These are phyloP conservation scores for Latrodectus hesperus DNA, from an alignment of 2,888 invertebrate species.

Conservation along the genomic window DNA sequence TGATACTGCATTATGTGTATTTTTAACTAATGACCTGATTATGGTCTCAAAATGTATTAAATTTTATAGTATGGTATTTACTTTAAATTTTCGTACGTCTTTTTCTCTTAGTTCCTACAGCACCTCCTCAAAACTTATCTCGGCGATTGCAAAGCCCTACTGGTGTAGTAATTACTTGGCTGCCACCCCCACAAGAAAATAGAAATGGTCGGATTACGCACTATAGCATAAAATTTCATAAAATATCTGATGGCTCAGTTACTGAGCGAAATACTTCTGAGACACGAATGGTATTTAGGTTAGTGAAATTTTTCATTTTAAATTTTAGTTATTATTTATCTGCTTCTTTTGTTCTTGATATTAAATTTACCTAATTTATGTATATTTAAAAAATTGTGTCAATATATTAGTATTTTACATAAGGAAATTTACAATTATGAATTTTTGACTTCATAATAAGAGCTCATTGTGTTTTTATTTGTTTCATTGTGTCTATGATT, in stretches of 20 bases:
- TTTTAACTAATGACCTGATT: too few relatives aligned
- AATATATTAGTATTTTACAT: too few relatives aligned
- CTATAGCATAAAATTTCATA: slow-evolving; percentile 94
- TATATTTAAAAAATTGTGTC: too few relatives aligned
- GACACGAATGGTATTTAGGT: slow-evolving; percentile 71
- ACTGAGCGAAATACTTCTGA: slow-evolving; percentile 83
- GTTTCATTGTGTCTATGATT: background rate
- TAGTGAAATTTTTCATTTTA: background rate
- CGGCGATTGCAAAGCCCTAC: slow-evolving; percentile 91
- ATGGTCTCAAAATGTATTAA: too few relatives aligned
- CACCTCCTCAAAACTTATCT: slow-evolving; percentile 76
- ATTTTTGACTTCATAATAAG: too few relatives aligned
- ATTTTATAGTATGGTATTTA: background rate
- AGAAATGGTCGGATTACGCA: slow-evolving; percentile 95
- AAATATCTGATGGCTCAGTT: slow-evolving; percentile 83
- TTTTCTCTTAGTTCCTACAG: slow-evolving; percentile 74
- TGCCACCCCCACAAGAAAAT: slow-evolving; percentile 87
- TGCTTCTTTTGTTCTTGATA: too few relatives aligned
- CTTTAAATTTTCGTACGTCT: background rate
- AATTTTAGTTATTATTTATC: too few relatives aligned
- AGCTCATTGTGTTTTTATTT: too few relatives aligned
- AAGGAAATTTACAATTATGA: too few relatives aligned
- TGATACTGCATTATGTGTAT: too few relatives aligned
- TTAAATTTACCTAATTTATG: too few relatives aligned
- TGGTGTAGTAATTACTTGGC: slow-evolving; percentile 92